These are phyloP conservation scores for Teleogryllus occipitalis DNA, from an alignment of 1,140 invertebrate genomes.

Conservation along the genomic window DNA sequence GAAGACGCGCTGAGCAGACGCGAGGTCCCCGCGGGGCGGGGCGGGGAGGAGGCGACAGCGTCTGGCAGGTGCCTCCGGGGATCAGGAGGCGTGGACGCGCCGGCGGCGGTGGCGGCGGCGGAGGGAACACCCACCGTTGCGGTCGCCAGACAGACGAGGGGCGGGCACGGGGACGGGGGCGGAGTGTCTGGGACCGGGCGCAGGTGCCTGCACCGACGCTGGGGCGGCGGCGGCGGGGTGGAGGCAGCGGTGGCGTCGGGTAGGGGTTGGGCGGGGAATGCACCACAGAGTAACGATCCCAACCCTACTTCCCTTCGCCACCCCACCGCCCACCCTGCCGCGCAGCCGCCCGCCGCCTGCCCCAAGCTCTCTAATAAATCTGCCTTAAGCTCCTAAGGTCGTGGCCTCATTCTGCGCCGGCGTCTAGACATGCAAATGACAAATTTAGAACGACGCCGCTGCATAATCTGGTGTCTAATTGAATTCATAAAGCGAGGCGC, in stretches of 20 bases:
- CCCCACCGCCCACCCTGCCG: too few species aligned
- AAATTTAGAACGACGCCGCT: slow-evolving; percentile 3
- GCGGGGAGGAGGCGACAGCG: too few species aligned
- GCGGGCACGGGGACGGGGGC: too few species aligned
- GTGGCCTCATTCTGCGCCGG: not conserved
- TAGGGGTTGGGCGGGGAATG: not conserved
- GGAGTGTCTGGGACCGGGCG: not conserved
- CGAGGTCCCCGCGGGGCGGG: too few species aligned
- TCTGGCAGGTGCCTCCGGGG: too few species aligned
- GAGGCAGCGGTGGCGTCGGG: too few species aligned
- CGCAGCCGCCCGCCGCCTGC: too few species aligned
- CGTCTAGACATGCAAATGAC: slow-evolving; percentile 3
- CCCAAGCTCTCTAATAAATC: not conserved
- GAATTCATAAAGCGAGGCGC: slow-evolving; percentile 3
- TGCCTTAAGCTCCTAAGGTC: not conserved
- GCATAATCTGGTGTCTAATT: slow-evolving; percentile 4
- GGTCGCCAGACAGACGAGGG: not conserved
- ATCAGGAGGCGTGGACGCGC: too few species aligned
- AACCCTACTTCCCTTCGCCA: not conserved
- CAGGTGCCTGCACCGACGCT: not conserved
- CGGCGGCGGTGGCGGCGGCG: not conserved
- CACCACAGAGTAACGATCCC: not conserved
- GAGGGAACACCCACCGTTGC: too few species aligned
- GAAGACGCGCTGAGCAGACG: too few species aligned
- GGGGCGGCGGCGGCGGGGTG: too few species aligned